Percentiles rank a stretch among this genome's conserved stretches.
These are phyloP conservation scores for Cosmopolites sordidus DNA, from an alignment of 2,888 invertebrate species.

Conservation along the genomic window DNA sequence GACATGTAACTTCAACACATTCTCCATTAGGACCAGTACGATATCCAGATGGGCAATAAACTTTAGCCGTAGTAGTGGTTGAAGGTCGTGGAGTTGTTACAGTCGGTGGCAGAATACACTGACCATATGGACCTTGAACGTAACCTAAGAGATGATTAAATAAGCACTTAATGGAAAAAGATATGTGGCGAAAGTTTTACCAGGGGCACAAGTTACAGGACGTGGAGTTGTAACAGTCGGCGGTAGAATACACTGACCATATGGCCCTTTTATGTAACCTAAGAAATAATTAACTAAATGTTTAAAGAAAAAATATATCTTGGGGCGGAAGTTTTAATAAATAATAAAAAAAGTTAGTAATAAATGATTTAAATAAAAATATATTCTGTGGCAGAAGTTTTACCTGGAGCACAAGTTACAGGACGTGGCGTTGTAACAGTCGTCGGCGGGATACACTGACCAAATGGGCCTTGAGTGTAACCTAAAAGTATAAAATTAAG, in stretches of 20 bases:
- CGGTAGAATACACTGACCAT: not conserved
- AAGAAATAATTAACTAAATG: no score
- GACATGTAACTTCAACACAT: constrained; percentile 12
- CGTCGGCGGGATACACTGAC: not conserved
- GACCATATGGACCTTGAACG: not conserved
- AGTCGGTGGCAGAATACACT: not conserved
- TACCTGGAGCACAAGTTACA: not conserved
- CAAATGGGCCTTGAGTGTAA: not conserved
- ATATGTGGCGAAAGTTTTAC: no score
- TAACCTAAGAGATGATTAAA: not conserved
- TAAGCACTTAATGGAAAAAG: no score
- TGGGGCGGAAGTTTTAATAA: no score
- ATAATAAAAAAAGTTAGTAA: no score
- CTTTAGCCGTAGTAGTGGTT: not conserved
- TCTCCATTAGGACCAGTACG: constrained; percentile 8
- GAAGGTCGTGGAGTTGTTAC: no score
- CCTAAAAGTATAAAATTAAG: not conserved
- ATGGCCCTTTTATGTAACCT: no score
- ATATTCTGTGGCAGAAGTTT: no score
- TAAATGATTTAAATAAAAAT: no score
- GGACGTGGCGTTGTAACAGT: not conserved
- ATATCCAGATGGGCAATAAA: constrained; percentile 3
- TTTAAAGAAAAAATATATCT: no score
- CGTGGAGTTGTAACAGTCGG: not conserved
- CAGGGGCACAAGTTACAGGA: not conserved